Base-by-base conservation (phyloP, 2,888 invertebrate genomes). In the Anodontia alba region DNA sequence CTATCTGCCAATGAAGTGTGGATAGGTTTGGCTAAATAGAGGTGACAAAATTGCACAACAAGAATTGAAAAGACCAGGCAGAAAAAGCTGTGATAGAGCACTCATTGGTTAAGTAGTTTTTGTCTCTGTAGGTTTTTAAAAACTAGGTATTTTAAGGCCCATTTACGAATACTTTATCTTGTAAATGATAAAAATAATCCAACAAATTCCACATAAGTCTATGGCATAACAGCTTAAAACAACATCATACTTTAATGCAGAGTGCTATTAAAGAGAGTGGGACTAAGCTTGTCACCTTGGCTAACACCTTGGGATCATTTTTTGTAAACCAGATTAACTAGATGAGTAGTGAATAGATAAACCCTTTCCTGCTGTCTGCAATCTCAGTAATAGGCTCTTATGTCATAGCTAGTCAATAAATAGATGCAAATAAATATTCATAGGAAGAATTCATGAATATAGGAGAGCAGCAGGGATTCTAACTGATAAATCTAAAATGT, bases 271-370 rank as follows among this genome's bases (percentile, higher is more conserved):
- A 83, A 83, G 42, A 78, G 69, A 73, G 46, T 67, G 67, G 75
- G 83, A 66, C 73, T 62, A 67, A 83, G 54, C 68, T 75, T 70
- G 38, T 69, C 80, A 78, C 80, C 83, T 72, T 73, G 72, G 26
- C 66, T 78, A 75, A 83, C 75, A 69, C 80, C 75, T 23, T 66
- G 20, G 33, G 73, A 73, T 76, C 62, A 66, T 8, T 12, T 31
- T 57, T 10, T 29, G 26, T 43, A 43, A 62, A 73, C 62, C 36
- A 62, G 62, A 62, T 62, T 62, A 62, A 62, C 17, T 62, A 8
- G 29, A 33, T 62, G 62, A 62, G 62, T 62, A 62, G 8, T 62
- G 62, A 62, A 33, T 12, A 62, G 62, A 62, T 62, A 62, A 62
- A 62, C 8, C 57, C 57, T 29, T 26, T 26, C 17, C 20, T 57